Evolutionary conservation across 2,888 invertebrate species (phyloP), one percentile per base, ranked within the genome.

Genomic region (Nomada fabriciana): DNA sequence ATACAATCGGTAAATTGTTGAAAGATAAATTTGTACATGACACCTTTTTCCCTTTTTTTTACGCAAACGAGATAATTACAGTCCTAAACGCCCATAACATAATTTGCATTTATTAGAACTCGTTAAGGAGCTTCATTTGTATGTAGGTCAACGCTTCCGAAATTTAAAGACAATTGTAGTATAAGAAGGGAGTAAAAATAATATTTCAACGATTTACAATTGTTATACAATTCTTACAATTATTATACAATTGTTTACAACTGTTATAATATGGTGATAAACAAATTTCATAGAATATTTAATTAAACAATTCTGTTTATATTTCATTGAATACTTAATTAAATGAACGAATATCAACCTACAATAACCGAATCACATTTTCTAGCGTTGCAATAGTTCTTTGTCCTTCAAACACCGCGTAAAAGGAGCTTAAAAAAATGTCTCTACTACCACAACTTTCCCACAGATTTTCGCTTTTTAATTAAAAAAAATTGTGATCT

Each of bases 31-130:
- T 78, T 60, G 50, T 65, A 76, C 79, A 53, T 57, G 50, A 72
- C 50, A 67, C 64, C 47, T 47, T 57, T 20, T 70, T 77, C 61
- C 47, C 69, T 77, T 76, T 75, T 80, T 77, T 75, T 79, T 82
- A 68, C 42, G 15, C 70, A 43, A n/a, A 18, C 69, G 23, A 60
- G 87, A 87, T 87, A 83, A 63, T 78, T 75, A 53, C 74, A 50
- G 9, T 50, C 43, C n/a, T 23, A 79, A 72, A 73, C 53, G 50
- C 53, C 60, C 63, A 43, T 36, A 11, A 18, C 10, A 25, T 18
- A 64, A 81, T 77, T 81, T 75, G 47, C 74, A 83, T 83, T 75
- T 78, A 73, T 76, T 82, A 76, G 23, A 65, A 63, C 55, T 23
- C 55, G 55, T 70, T 57, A n/a, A 47, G 25, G 42, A 47, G 11